A percentile compares a stretch with the other conserved stretches of the same genome.
phyloP scores from a whole-genome alignment of 2,888 invertebrate genomes.

The Idaea aversata region DNA sequence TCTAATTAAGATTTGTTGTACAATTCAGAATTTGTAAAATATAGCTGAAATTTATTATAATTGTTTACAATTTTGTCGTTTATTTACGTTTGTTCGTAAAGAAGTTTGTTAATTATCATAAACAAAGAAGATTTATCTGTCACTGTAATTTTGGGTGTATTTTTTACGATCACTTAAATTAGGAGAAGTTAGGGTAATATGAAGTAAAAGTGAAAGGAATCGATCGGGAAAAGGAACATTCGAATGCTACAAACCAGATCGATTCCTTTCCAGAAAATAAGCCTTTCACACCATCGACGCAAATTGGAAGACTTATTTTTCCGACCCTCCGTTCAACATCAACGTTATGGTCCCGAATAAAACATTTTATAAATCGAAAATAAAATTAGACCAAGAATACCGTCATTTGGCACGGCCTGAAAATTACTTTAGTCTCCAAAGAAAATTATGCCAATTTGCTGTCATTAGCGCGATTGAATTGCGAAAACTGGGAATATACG shows the following conservation, averaged over 20 bases:
- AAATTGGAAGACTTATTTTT: not conserved
- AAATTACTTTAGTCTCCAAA: conserved; percentile 35
- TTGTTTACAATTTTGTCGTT: conserved; percentile 1
- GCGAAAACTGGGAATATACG: conserved; percentile 19
- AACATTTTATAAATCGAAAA: conserved; percentile 5
- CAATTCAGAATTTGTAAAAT: not conserved
- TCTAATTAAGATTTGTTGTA: not conserved
- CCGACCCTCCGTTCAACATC: not conserved
- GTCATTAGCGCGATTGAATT: conserved; percentile 43
- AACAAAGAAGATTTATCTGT: not conserved
- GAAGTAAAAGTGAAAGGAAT: not conserved
- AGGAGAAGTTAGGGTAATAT: not conserved
- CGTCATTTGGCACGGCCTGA: conserved; percentile 31
- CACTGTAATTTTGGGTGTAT: conserved; percentile 15
- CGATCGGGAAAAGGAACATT: not conserved
- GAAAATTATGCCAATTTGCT: conserved; percentile 56
- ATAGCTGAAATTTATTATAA: not conserved
- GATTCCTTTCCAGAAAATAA: not conserved
- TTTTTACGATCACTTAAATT: conserved; percentile 7
- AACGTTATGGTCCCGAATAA: not conserved
- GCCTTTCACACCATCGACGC: not conserved
- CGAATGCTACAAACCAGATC: not conserved
- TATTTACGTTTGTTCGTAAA: not conserved
- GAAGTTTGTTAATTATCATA: not conserved
- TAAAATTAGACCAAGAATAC: conserved; percentile 10